Evolutionary conservation across 1,140 invertebrate genomes (phyloP).

Genomic region (Meteorus sp.): DNA sequence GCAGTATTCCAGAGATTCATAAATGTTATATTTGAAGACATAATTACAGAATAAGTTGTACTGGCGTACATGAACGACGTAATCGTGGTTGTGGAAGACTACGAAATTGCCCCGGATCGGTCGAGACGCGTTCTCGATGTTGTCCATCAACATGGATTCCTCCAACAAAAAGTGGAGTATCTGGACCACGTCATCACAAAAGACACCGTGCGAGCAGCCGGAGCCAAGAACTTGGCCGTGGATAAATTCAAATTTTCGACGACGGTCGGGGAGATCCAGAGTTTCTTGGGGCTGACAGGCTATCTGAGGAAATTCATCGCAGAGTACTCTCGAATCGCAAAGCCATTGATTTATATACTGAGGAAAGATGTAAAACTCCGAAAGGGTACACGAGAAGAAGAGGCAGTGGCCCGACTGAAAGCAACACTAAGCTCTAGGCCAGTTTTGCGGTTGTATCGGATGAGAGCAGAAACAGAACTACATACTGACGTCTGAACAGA

Average conservation of each 20-base stretch:
- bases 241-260: conserved; percentile 37
- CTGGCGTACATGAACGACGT: conserved; percentile 11
- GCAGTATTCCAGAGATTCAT: conserved; percentile 44
- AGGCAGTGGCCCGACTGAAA: conserved; percentile 22
- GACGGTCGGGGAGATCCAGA: conserved; percentile 30
- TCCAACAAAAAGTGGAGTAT: conserved; percentile 18
- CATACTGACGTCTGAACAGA: conserved; percentile 41
- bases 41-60: conserved; percentile 8
- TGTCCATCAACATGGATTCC: conserved; percentile 18
- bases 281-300: conserved; percentile 29
- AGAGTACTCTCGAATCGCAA: conserved; percentile 23
- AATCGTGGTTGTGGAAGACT: neutral
- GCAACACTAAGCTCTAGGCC: neutral
- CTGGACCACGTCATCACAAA: conserved; percentile 30
- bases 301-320: conserved; percentile 35
- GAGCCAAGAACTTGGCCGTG: conserved; percentile 41
- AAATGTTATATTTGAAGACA: conserved; percentile 28
- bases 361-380: conserved; percentile 22
- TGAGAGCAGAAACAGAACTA: conserved; percentile 27
- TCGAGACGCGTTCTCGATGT: neutral
- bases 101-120: neutral
- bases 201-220: conserved; percentile 36
- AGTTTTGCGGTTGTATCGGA: conserved; percentile 18
- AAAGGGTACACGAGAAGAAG: conserved; percentile 13
- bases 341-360: conserved; percentile 28